phyloP scores from a whole-genome alignment of 2,888 invertebrate species.

The Mesoligia furuncula region DNA sequence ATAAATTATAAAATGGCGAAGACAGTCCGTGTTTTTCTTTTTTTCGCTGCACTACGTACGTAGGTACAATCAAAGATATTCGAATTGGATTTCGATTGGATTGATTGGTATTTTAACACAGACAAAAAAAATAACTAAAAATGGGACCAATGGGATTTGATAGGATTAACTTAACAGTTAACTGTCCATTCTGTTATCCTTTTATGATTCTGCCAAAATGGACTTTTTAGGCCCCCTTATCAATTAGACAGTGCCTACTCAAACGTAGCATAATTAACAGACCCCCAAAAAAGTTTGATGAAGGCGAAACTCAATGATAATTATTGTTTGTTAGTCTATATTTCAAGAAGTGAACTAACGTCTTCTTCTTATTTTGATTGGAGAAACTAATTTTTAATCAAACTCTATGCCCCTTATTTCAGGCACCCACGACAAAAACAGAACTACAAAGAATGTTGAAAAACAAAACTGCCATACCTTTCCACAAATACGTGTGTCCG shows the following conservation, averaged over 20 bases:
- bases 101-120: too few species aligned
- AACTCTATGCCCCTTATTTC: constrained; percentile 67
- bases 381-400: not conserved
- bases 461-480: constrained; percentile 95
- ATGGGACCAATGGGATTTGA: too few species aligned
- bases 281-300: not conserved
- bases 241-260: not conserved
- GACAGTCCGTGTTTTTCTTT: too few species aligned
- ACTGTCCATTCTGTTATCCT: too few species aligned
- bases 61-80: too few species aligned
- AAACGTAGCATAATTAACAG: not conserved
- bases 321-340: not conserved
- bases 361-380: not conserved
- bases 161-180: too few species aligned
- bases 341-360: too few species aligned
- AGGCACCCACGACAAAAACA: constrained; percentile 94
- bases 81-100: too few species aligned
- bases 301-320: not conserved
- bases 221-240: not conserved
- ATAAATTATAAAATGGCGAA: too few species aligned
- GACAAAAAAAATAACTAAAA: too few species aligned
- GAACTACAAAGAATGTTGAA: constrained; percentile 93
- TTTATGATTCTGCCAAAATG: too few species aligned
- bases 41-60: too few species aligned
- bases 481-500: constrained; percentile 97